Base-by-base conservation (phyloP, 64 coral and sea anemone genomes). In the Montipora efflorescens region DNA sequence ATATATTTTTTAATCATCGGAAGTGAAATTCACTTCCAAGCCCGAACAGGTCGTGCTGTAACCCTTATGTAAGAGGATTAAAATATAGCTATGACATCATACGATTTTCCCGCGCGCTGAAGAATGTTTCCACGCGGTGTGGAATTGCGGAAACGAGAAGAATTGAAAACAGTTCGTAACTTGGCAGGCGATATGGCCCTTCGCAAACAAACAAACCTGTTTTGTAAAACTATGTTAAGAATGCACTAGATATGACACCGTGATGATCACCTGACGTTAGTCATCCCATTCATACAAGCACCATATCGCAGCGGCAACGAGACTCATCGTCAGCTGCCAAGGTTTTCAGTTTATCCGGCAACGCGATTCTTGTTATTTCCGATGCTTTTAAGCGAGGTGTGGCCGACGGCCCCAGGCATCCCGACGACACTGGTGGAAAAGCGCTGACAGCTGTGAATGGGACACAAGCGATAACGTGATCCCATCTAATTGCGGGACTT, bases 71-170 rank as follows among this genome's bases (percentile, higher is more conserved):
- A 50, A 70, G 62, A 49, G 36, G 36, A 8, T 10, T 86, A 12
- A 50, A 49, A 21, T 51, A 47, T 71, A 86, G 18, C 3, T 47
- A 86, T 86, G 82, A 86, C 82, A 86, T 86, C 82, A 86, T 47
- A 18, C 5, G n/a, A 15, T 18, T 72, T n/a, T 71, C 64, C 66
- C 66, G 9, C 52, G 52, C 64, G 36, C 82, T 48, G 59, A 2
- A 19, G 16, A 15, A 46, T 47, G 62, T 59, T 84, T 62, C 16
- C 28, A 47, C 81, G 13, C 20, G 18, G 62, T 5, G 22, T 48
- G 66, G 47, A 86, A 86, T 86, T 67, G 13, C 81, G 82, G 82
- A 86, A 86, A 86, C 64, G 64, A 5, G 2, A 19, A 86, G 64
- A 70, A 50, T 68, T 84, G 61, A 84, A 84, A 84, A 61, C 52